These are phyloP conservation scores for Callopanchax toddi DNA, from an alignment of 2,113 vertebrate species.

Conservation along the genomic window DNA sequence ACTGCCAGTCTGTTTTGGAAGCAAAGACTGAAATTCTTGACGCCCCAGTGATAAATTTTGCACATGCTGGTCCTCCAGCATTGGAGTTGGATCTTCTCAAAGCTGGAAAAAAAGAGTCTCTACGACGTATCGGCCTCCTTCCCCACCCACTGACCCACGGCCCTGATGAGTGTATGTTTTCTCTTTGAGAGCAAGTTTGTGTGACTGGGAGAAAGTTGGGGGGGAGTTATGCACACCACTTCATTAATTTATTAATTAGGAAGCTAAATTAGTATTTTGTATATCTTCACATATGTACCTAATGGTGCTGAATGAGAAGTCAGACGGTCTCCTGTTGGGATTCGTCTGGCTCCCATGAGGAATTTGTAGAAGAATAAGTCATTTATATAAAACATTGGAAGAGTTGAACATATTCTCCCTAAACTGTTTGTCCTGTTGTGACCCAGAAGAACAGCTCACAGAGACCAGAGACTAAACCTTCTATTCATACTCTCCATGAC, in stretches of 20 bases:
- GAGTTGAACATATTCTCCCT: slow-evolving; percentile 53
- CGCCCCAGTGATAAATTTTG: slow-evolving; percentile 86
- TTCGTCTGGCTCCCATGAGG: slow-evolving; percentile 29
- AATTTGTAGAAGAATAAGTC: slow-evolving; percentile 51
- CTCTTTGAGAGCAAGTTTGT: slow-evolving; percentile 18
- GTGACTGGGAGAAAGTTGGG: slow-evolving; percentile 10
- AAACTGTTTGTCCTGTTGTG: slow-evolving; percentile 68
- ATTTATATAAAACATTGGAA: slow-evolving; percentile 49
- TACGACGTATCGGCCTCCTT: slow-evolving; percentile 42
- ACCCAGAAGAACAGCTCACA: slow-evolving; percentile 61
- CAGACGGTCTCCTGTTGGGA: slow-evolving; percentile 32
- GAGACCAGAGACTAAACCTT: slow-evolving; percentile 42
- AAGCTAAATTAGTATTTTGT: not conserved
- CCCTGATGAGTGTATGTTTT: slow-evolving; percentile 26
- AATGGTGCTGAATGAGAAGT: slow-evolving; percentile 18
- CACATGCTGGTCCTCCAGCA: slow-evolving; percentile 74
- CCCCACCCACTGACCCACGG: slow-evolving; percentile 58
- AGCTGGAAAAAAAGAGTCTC: slow-evolving; percentile 49
- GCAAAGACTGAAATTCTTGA: slow-evolving; percentile 94
- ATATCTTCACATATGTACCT: slow-evolving; percentile 1
- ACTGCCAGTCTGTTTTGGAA: slow-evolving; percentile 81
- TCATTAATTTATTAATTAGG: not conserved
- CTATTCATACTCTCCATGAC: slow-evolving; percentile 71
- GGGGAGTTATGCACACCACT: not conserved
- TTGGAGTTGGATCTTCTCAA: slow-evolving; percentile 42